Evolutionary conservation across 2,888 invertebrate species (phyloP).

Genomic region (Therioaphis trifolii): DNA sequence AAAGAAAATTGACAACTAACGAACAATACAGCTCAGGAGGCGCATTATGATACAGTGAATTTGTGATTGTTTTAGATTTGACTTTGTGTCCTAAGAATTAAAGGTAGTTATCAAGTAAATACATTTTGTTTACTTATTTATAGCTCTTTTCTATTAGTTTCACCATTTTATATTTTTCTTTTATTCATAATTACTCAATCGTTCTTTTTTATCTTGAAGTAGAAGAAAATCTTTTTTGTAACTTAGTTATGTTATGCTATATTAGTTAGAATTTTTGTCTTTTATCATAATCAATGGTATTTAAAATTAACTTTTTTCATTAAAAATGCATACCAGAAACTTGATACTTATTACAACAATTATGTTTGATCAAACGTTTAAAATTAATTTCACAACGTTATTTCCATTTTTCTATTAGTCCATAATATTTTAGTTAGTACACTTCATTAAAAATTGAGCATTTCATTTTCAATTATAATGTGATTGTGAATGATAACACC

Average conservation of each 20-base stretch:
- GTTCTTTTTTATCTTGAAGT: background rate
- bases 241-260: constrained; percentile 29
- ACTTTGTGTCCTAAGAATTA: constrained; percentile 39
- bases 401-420: background rate
- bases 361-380: background rate
- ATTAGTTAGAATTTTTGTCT: constrained; percentile 37
- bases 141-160: constrained; percentile 40
- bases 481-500: too few relatives aligned
- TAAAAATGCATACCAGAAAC: background rate
- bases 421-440: background rate
- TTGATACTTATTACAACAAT: background rate
- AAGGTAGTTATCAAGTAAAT: constrained; percentile 56
- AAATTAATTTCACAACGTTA: background rate
- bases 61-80: constrained; percentile 49
- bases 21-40: constrained; percentile 34
- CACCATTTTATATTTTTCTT: constrained; percentile 30
- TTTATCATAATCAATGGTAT: background rate
- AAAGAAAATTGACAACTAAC: constrained; percentile 41
- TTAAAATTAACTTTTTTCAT: too few relatives aligned
- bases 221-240: constrained; percentile 23
- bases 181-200: background rate
- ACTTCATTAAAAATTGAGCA: background rate
- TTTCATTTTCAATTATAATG: background rate
- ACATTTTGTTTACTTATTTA: background rate
- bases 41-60: constrained; percentile 37